A percentile compares a stretch with the other conserved stretches of the same genome.
Evolutionary conservation across 2,113 vertebrate genomes (phyloP).

Genomic region (Hymenochirus boettgeri): DNA sequence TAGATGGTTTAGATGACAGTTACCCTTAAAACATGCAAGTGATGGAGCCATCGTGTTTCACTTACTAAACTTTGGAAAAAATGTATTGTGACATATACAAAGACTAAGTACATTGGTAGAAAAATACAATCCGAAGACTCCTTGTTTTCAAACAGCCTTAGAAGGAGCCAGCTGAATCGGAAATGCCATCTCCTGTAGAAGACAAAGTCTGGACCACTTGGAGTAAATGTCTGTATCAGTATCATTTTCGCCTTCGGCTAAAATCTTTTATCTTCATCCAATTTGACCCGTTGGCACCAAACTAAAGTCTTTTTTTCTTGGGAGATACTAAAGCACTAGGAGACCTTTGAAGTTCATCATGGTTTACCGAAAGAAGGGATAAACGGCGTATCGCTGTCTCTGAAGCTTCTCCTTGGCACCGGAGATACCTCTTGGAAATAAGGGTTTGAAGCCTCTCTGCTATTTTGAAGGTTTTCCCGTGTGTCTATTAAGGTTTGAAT

Average conservation of each 20-base stretch:
- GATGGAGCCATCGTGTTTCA: constrained; percentile 79
- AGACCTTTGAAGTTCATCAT: constrained; percentile 92
- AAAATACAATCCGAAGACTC: constrained; percentile 54
- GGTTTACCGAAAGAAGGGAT: constrained; percentile 91
- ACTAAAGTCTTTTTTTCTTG: constrained; percentile 76
- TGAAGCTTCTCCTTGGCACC: constrained; percentile 69
- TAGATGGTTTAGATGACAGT: constrained; percentile 67
- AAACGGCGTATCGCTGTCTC: constrained; percentile 84
- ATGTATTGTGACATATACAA: constrained; percentile 78
- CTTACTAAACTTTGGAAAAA: constrained; percentile 76
- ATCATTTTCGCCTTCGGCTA: constrained; percentile 94
- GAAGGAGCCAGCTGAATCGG: constrained; percentile 83
- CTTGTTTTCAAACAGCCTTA: constrained; percentile 64
- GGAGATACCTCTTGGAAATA: constrained; percentile 57
- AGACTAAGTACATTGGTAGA: constrained; percentile 74
- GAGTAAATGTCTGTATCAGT: constrained; percentile 90
- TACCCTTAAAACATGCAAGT: constrained; percentile 81
- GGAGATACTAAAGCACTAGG: constrained; percentile 94
- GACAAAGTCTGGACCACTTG: constrained; percentile 86
- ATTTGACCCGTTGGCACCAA: constrained; percentile 54
- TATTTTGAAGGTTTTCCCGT: constrained; percentile 53
- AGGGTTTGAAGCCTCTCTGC: constrained; percentile 53
- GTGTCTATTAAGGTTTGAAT: constrained; percentile 73
- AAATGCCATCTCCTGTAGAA: constrained; percentile 88
- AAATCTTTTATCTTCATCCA: constrained; percentile 82